Conservation (phyloP, 2,888 invertebrate species). For the Deilephila porcellus region DNA sequence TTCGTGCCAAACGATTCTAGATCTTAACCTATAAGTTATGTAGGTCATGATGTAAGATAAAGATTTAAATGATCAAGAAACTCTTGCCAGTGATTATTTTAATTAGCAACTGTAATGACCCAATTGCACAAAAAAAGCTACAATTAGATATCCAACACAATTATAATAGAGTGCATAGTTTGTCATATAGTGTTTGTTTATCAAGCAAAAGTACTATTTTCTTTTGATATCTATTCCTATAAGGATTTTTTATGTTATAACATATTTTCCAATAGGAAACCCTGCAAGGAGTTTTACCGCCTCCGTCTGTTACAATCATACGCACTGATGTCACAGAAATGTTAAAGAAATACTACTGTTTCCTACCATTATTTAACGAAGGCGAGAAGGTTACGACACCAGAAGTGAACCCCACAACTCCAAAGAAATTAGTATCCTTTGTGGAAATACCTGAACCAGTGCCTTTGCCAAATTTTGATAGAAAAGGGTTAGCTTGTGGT, state of each 20-base stretch:
- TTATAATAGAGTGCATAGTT: too few relatives aligned
- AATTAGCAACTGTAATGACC: too few relatives aligned
- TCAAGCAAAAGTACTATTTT: too few relatives aligned
- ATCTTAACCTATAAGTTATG: too few relatives aligned
- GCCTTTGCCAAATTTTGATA: conserved; percentile 24
- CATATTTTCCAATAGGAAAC: conserved; percentile 71
- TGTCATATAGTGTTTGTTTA: too few relatives aligned
- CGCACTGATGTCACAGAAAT: conserved; percentile 88
- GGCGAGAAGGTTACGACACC: conserved; percentile 56
- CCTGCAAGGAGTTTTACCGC: conserved; percentile 89
- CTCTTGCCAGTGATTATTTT: too few relatives aligned
- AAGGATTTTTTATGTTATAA: neutral
- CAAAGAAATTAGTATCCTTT: conserved; percentile 73
- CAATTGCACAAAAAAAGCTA: too few relatives aligned
- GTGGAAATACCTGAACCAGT: conserved; percentile 65
- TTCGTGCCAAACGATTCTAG: too few relatives aligned
- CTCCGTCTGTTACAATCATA: conserved; percentile 89
- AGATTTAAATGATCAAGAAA: too few relatives aligned
- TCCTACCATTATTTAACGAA: conserved; percentile 79
- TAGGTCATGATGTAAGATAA: too few relatives aligned
- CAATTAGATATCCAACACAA: too few relatives aligned
- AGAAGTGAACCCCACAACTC: conserved; percentile 66
- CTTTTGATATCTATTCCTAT: too few relatives aligned
- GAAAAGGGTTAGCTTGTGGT: neutral
- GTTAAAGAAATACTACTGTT: conserved; percentile 84